A percentile compares a stretch with the other conserved stretches of the same genome.
Conservation (phyloP, 2,113 vertebrate species). For the Lamprologus lemairii region DNA sequence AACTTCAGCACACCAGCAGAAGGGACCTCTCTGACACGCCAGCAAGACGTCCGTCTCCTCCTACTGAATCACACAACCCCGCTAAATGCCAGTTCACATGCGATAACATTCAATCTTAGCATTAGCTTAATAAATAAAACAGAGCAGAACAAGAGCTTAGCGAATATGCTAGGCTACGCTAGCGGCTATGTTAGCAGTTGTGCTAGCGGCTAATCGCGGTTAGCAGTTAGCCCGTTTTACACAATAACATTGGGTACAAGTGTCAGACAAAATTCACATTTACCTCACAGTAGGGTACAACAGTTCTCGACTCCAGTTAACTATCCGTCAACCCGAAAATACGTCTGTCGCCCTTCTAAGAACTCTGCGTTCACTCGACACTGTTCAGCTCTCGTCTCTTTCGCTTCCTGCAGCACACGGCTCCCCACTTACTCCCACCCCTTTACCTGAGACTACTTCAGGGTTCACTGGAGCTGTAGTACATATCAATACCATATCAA, state of each 20-base stretch:
- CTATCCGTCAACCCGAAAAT: fast-evolving
- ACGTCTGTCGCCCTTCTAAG: not conserved
- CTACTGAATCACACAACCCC: not conserved
- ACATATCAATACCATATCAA: not conserved
- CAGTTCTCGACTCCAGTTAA: not conserved
- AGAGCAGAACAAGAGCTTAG: too few species aligned
- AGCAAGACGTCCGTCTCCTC: not conserved
- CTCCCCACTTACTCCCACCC: not conserved
- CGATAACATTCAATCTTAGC: too few species aligned
- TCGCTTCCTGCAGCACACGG: fast-evolving
- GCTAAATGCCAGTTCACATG: too few species aligned
- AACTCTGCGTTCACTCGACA: not conserved
- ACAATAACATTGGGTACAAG: too few species aligned
- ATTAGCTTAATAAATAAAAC: too few species aligned
- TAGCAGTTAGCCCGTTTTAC: too few species aligned
- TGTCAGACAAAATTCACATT: too few species aligned
- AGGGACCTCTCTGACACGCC: not conserved
- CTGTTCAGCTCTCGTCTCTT: not conserved
- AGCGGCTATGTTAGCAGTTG: too few species aligned
- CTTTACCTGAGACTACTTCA: not conserved
- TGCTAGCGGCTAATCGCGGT: too few species aligned
- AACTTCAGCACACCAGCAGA: not conserved
- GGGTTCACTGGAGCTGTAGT: not conserved
- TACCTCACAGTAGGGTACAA: not conserved
- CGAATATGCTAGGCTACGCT: too few species aligned